Base-by-base conservation (phyloP, 1,140 invertebrate genomes). In the Triops longicaudatus region DNA sequence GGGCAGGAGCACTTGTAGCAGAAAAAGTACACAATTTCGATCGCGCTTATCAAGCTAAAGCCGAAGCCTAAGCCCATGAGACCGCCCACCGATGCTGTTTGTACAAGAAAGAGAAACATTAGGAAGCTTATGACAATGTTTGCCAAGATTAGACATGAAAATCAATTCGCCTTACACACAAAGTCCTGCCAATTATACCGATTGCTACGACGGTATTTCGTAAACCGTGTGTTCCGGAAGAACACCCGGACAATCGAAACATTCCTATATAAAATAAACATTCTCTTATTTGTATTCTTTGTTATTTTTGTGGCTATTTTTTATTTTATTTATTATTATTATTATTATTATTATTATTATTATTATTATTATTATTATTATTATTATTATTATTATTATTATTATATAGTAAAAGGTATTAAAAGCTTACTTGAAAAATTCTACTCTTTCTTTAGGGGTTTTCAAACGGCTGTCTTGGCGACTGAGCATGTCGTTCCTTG, bases 61-160 rank as follows among this genome's bases (percentile, higher is more conserved):
- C 92, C 92, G 86, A 93, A 87, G 81, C 91, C 93, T 1, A 94
- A 85, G 9, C 92, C 91, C 3, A 93, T 83, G 26, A 94, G 83
- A 10, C 92, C 92, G 73, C 92, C 92, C 4, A 89, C 90, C 81
- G 91, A 92, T 0, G 91, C 92, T 93, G 81, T 76, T 37, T 37
- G 7, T 4, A 37, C 2, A 37, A 63, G 86, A 84, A 78, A 81
- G 14, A 63, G 14, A 63, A 22, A 63, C 14, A 14, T 37, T 37
- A 37, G 31, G 31, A 37, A 37, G 50, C 14, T 63, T 63, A 10
- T 63, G 50, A n/a, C n/a, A 63, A 7, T 17, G 22, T 9, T n/a
- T 17, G 17, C 17, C 10, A 63, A 63, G 50, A 63, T 17, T 63
- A 17, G 31, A 63, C 6, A 14, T 10, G 22, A n/a, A 63, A n/a